Conservation (phyloP, 2,888 invertebrate genomes). For the Halictus ligatus region DNA sequence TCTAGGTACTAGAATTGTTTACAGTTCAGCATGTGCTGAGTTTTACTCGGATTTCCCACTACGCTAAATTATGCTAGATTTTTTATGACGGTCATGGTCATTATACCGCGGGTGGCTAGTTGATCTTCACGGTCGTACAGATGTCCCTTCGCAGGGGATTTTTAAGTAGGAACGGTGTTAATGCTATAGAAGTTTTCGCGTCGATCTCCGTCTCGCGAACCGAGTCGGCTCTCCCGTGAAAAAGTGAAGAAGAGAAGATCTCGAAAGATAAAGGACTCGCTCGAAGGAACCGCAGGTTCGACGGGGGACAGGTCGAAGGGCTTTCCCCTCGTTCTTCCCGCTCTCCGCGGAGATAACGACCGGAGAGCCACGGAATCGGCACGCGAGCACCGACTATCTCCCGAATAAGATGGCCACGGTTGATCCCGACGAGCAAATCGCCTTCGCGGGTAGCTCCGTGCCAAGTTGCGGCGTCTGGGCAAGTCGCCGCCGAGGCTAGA, state of each 20-base stretch:
- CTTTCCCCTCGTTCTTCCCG: conserved; percentile 26
- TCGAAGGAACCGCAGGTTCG: not conserved
- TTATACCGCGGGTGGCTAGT: no score
- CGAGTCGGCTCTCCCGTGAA: not conserved
- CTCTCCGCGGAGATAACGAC: conserved; percentile 39
- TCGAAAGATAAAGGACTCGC: conserved; percentile 2
- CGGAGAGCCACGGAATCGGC: conserved; percentile 21
- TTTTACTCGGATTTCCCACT: no score
- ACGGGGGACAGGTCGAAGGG: conserved; percentile 21
- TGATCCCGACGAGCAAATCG: conserved; percentile 52
- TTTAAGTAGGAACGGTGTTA: no score
- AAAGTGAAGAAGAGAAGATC: not conserved
- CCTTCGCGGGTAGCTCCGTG: conserved; percentile 41
- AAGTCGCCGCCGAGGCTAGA: conserved; percentile 72
- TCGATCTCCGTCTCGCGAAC: not conserved
- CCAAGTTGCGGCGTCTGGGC: conserved; percentile 62
- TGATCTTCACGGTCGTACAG: no score
- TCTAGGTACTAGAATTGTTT: no score
- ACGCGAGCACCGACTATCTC: conserved; percentile 24
- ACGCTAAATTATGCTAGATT: no score
- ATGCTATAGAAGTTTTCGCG: no score
- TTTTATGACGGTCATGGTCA: no score
- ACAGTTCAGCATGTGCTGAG: no score
- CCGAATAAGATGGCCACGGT: conserved; percentile 44
- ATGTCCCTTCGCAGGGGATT: no score